A percentile compares a stretch with the other conserved stretches of the same genome.
Conservation (phyloP, 2,888 invertebrate species). For the Villa cingulata region DNA sequence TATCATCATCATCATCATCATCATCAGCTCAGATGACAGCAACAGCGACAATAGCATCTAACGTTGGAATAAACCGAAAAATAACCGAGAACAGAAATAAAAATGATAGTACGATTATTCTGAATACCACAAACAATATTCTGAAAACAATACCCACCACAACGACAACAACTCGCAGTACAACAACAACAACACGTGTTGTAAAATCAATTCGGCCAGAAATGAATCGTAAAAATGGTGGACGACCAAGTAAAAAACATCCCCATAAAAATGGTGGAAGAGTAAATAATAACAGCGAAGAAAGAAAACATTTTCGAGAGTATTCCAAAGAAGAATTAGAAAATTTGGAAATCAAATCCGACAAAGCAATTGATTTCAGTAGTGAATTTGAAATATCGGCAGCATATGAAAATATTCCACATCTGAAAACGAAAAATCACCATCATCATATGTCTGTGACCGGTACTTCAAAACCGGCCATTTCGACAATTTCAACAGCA, state of each 20-base stretch:
- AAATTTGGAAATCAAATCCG: conserved; percentile 14
- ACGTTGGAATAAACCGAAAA: no score
- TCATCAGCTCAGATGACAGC: no score
- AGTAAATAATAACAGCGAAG: background rate
- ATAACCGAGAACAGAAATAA: no score
- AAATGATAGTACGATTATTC: no score
- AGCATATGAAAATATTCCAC: conserved; percentile 8
- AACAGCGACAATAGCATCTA: no score
- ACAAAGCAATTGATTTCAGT: conserved; percentile 19
- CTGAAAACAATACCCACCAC: background rate
- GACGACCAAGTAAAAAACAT: background rate
- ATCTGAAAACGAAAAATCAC: background rate
- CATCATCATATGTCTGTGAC: no score
- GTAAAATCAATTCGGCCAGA: background rate
- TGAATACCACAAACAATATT: background rate
- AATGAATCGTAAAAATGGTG: background rate
- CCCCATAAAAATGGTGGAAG: conserved; percentile 13
- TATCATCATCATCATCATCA: no score
- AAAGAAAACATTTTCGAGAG: background rate
- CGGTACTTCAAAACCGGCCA: background rate
- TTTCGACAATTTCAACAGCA: background rate
- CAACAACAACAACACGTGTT: background rate
- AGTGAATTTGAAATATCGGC: conserved; percentile 16
- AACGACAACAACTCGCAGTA: background rate
- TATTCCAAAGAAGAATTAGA: conserved; percentile 3